Base-by-base conservation (phyloP, 2,797 vertebrate genomes). In the Lemur catta region DNA sequence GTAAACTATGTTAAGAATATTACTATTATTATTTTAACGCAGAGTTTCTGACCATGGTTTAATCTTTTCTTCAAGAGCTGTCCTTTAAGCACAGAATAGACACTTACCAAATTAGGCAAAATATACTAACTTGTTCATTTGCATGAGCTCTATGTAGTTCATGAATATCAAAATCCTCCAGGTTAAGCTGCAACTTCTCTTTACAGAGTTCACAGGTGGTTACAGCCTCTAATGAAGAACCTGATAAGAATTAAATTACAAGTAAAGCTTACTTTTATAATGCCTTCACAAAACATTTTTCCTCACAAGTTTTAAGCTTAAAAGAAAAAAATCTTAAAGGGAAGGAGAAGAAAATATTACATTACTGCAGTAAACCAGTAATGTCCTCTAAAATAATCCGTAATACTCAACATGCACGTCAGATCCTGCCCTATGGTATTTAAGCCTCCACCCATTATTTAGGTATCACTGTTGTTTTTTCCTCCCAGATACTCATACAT, bases 181-280 rank as follows among this genome's bases (percentile, higher is more conserved):
- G 99, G 98, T 99, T 99, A 97, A 99, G 98, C 87, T 99, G 99
- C 96, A 99, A 98, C 97, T 99, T 99, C 97, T 99, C 99, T 98
- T 99, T 99, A 98, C 99, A 99, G 76, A 99, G 99, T 94, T 99
- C 99, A 98, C 99, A 99, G 33, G 99, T 99, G 48, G 99, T 99
- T 98, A 99, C 99, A 78, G 99, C 99, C 97, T 99, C 99, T 81
- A 99, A 98, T 95, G 99, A 99, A 90, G 99, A 99, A 97, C 99
- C 99, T 99, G 90, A 67, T 76, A 43, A 55, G 67, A 18, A 0
- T 48, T 89, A 97, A 97, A 96, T 59, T 59, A 85, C 20, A 69
- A 95, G 17, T 93, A 86, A 95, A 82, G 13, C 14, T 88, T 96
- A 81, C 43, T 82, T 86, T 88, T 89, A 76, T 12, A 79, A 35